Conservation (phyloP, 2,888 invertebrate genomes). For the Incurvaria masculella region DNA sequence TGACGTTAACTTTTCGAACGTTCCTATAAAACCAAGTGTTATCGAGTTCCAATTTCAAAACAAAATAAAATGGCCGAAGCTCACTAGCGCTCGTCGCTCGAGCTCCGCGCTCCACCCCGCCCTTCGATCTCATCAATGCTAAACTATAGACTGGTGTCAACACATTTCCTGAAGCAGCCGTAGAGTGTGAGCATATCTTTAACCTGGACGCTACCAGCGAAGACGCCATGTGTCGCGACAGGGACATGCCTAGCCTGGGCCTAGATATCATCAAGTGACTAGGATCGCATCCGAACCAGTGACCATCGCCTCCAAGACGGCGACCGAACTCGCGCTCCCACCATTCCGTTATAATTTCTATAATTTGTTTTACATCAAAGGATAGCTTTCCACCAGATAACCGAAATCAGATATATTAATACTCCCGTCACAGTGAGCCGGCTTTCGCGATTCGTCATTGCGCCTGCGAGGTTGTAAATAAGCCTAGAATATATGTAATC, state of each 20-base stretch:
- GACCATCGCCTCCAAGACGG: constrained; percentile 42
- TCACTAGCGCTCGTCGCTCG: background rate
- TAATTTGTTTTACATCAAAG: constrained; percentile 52
- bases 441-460: background rate
- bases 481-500: too few relatives aligned
- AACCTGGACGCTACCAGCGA: background rate
- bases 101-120: background rate
- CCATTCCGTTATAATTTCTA: constrained; percentile 52
- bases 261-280: constrained; percentile 52
- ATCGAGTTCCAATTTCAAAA: background rate
- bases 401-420: too few relatives aligned
- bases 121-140: constrained; percentile 61
- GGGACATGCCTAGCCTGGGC: constrained; percentile 60
- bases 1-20: background rate
- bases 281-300: constrained; percentile 26
- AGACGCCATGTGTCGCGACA: constrained; percentile 65
- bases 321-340: constrained; percentile 32
- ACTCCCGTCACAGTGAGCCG: too few relatives aligned
- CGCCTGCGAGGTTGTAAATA: background rate
- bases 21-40: background rate
- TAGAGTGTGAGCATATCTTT: constrained; percentile 50
- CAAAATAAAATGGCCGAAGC: background rate
- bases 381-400: constrained; percentile 24
- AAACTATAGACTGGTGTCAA: constrained; percentile 89
- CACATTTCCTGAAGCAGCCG: constrained; percentile 91